Base-by-base conservation (phyloP, 2,797 vertebrate genomes). In the Otus scops region DNA sequence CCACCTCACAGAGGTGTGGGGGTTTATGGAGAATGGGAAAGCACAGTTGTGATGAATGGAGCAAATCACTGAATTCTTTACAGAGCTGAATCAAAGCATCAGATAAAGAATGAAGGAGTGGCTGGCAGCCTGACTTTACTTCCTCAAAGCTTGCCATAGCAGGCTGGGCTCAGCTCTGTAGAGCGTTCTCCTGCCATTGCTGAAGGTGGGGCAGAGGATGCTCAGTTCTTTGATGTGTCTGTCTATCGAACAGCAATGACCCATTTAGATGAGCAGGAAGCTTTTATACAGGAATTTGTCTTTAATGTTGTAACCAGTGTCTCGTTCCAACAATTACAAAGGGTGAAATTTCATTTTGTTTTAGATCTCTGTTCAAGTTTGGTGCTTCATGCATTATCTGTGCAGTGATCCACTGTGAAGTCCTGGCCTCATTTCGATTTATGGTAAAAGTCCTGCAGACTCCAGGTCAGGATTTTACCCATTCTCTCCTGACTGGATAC, bases 81-180 rank as follows among this genome's bases (percentile, higher is more conserved):
- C 43, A 90, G 78, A 0, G 1, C 26, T 75, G 87, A 96, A 92
- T 80, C 71, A 96, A 96, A 94, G 47, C 85, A 92, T 51, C 88
- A 93, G 89, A 88, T 85, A 78, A 96, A 93, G 95, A 65, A 89
- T 81, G 51, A 88, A 93, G 95, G 92, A 93, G 92, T 63, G 83
- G 54, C 53, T 78, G 88, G 53, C 85, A 88, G 85, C 23, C n/a
- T 48, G 41, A 39, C 17, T 88, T 73, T 30, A 53, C 48, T 92
- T 92, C 89, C 91, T 93, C 57, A 69, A 69, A 71, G 73, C 59
- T 78, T 89, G 76, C 68, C 70, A 47, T 9, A 77, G 73, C n/a
- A 92, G 78, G 70, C 74, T 92, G 88, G 50, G 79, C 68, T 91
- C 20, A 11, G 89, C 45, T 68, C 50, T 71, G 73, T 20, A 47